Evolutionary conservation across 2,888 invertebrate species (phyloP).

Genomic region (Electrophaes corylata): DNA sequence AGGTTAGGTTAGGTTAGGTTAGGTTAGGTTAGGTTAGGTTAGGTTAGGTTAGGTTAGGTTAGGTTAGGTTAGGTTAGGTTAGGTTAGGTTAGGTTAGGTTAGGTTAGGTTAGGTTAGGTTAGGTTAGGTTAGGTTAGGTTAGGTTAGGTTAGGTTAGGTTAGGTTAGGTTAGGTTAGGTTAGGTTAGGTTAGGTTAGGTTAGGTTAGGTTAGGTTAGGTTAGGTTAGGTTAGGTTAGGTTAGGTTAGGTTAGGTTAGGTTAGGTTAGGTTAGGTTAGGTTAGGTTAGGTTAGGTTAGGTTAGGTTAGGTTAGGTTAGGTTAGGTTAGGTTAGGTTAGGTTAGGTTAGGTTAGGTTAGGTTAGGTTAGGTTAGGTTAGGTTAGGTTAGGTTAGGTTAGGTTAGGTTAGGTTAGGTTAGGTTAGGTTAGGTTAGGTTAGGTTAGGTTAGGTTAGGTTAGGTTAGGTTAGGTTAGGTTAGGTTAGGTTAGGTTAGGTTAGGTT

Average conservation of each 20-base stretch:
- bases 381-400: slow-evolving; percentile 33
- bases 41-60: slow-evolving; percentile 33
- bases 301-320: slow-evolving; percentile 26
- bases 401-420: slow-evolving; percentile 34
- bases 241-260: slow-evolving; percentile 23
- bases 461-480: too few species aligned
- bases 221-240: slow-evolving; percentile 22
- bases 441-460: too few species aligned
- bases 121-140: slow-evolving; percentile 23
- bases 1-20: slow-evolving; percentile 22
- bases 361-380: slow-evolving; percentile 28
- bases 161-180: slow-evolving; percentile 23
- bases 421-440: slow-evolving; percentile 23
- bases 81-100: slow-evolving; percentile 33
- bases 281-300: slow-evolving; percentile 23
- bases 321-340: slow-evolving; percentile 28
- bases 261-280: slow-evolving; percentile 26
- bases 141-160: slow-evolving; percentile 25
- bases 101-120: slow-evolving; percentile 24
- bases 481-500: too few species aligned
- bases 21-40: slow-evolving; percentile 33
- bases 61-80: slow-evolving; percentile 32
- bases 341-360: slow-evolving; percentile 28
- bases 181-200: slow-evolving; percentile 24
- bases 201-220: slow-evolving; percentile 12